Base-by-base conservation (phyloP, 2,113 vertebrate genomes). In the Cricetomys ansorgei region DNA sequence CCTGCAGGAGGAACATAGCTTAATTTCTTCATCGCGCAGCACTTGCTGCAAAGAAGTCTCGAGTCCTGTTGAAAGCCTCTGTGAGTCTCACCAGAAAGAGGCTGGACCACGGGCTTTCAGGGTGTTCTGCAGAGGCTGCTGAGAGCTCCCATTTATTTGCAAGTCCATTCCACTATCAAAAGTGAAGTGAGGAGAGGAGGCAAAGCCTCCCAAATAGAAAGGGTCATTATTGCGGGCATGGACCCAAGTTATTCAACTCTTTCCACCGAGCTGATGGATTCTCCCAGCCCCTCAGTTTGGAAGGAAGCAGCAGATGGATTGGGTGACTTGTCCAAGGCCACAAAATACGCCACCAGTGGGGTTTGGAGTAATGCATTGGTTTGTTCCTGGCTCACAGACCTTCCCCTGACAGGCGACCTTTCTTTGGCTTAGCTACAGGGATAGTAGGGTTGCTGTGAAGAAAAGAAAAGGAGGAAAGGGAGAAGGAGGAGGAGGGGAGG, bases 101-200 rank as follows among this genome's bases (percentile, higher is more conserved):
- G 76, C 76, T 45, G 84, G 92, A 73, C 59, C 57, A 53, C 48
- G 80, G 85, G 95, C 85, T 95, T 94, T 96, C 70, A 94, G 93
- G 93, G 65, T 80, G 75, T 57, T 92, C 90, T 13, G 37, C 77
- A 89, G 93, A 94, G 83, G 89, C 88, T 2, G 7, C 25, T 27
- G 48, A 97, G 97, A 89, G 85, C 70, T 92, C n/a, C 45, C 83
- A 81, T 97, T 97, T 95, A 94, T 88, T 94, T 94, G 96, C 92
- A 96, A 95, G 97, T 92, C 91, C 92, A 91, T 76, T 92, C 83
- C 88, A 85, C 91, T 88, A 95, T 94, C 94, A 79, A 94, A 97
- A 96, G 96, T 92, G 88, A 88, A 97, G 45, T 79, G 64, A 55
- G 86, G 92, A 97, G 73, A 88, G 62, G 53, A 94, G 95, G 93